Evolutionary conservation across 1,140 invertebrate genomes (phyloP).

Genomic region (Neotoxoptera formosana): DNA sequence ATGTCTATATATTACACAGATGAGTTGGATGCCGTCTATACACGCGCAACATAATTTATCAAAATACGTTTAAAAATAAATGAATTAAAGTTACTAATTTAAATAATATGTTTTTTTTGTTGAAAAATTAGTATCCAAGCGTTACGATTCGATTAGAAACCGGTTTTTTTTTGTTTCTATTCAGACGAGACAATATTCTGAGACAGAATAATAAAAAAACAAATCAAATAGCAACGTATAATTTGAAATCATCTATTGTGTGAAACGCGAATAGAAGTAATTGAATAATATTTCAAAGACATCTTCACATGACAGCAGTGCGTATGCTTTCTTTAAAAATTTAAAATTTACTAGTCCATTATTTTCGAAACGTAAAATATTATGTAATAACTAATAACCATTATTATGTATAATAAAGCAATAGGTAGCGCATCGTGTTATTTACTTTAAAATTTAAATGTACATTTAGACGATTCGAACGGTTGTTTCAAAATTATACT

Average conservation of each 20-base stretch:
- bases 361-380: background rate
- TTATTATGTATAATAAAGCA: background rate
- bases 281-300: background rate
- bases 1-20: background rate
- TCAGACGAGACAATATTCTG: background rate
- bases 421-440: background rate
- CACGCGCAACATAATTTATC: background rate
- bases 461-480: background rate
- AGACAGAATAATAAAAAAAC: background rate
- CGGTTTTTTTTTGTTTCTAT: background rate
- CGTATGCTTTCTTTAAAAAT: background rate
- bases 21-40: background rate
- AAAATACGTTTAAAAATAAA: constrained; percentile 8
- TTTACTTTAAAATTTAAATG: constrained; percentile 17
- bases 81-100: background rate
- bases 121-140: background rate
- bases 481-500: background rate
- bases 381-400: background rate
- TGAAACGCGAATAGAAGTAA: background rate
- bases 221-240: background rate
- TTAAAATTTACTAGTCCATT: background rate
- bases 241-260: background rate
- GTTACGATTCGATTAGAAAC: background rate
- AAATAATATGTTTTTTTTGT: background rate
- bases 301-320: background rate